Percentiles rank a stretch among this genome's conserved stretches.
These are phyloP conservation scores for Thera britannica DNA, from an alignment of 2,888 invertebrate genomes.

Conservation along the genomic window DNA sequence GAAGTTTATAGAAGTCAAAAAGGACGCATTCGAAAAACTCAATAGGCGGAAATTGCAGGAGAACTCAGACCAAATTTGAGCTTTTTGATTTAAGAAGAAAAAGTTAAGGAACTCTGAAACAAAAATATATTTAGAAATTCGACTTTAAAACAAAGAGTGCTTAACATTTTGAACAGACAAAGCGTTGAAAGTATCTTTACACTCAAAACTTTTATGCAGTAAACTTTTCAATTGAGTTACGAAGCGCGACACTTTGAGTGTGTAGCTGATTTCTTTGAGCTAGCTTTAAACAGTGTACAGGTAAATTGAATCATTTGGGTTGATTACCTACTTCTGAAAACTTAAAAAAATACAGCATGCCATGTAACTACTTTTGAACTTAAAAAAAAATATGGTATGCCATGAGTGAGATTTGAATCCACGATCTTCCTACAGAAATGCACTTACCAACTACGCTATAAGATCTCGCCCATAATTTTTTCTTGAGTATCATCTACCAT, in stretches of 20 bases:
- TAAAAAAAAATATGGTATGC: no score
- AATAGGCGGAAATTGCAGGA: no score
- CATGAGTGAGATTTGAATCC: no score
- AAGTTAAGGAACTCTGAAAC: neutral
- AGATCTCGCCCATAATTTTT: no score
- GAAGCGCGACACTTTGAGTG: neutral
- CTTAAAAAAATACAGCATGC: no score
- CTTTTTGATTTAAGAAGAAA: neutral
- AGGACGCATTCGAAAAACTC: no score
- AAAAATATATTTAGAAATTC: neutral
- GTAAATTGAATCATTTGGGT: no score
- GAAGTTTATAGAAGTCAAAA: no score
- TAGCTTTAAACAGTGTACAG: neutral
- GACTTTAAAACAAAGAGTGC: neutral
- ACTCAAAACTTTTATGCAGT: constrained; percentile 1
- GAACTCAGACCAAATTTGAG: neutral
- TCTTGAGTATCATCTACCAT: no score
- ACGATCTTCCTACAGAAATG: no score
- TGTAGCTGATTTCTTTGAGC: neutral
- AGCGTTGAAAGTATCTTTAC: neutral
- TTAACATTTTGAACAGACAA: neutral
- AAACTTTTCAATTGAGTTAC: neutral
- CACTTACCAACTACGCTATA: no score
- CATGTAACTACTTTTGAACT: no score
- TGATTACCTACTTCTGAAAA: neutral